A percentile compares a stretch with the other conserved stretches of the same genome.
Conservation (phyloP, 2,797 vertebrate genomes). For the Gymnopithys bicolor region DNA sequence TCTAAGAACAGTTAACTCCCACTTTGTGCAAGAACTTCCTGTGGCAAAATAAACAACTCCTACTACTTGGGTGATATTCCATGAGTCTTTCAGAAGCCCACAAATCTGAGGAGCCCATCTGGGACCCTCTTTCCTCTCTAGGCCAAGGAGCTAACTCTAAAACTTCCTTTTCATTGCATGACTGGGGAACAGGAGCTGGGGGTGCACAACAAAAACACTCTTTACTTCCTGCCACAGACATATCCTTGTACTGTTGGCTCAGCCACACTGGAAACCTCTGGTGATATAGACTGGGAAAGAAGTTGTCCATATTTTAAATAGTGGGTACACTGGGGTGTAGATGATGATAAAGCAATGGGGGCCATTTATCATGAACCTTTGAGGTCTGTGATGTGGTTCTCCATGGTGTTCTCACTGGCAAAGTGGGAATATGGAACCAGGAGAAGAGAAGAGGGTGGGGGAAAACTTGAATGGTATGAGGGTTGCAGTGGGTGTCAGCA, state of each 20-base stretch:
- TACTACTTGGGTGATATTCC: not conserved
- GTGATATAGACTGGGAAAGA: too few relatives aligned
- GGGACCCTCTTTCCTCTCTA: not conserved
- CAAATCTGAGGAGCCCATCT: not conserved
- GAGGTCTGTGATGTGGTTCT: not conserved
- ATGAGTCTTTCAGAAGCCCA: not conserved
- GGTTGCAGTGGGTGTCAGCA: not conserved
- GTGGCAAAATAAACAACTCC: not conserved
- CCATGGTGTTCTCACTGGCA: not conserved
- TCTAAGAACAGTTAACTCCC: not conserved
- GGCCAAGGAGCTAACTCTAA: not conserved
- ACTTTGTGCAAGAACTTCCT: not conserved
- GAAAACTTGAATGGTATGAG: not conserved
- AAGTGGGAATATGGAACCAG: not conserved
- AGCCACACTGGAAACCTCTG: not conserved
- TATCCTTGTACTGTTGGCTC: not conserved
- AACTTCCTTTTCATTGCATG: not conserved
- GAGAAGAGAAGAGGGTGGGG: not conserved
- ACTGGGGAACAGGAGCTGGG: not conserved
- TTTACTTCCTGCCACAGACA: not conserved
- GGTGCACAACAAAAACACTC: not conserved
- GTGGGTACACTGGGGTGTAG: not conserved
- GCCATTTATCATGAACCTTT: not conserved
- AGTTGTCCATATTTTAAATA: too few relatives aligned
- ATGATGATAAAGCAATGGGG: not conserved